These are phyloP conservation scores for Gnathonemus longibarbis DNA, from an alignment of 2,113 vertebrate genomes.

Conservation along the genomic window DNA sequence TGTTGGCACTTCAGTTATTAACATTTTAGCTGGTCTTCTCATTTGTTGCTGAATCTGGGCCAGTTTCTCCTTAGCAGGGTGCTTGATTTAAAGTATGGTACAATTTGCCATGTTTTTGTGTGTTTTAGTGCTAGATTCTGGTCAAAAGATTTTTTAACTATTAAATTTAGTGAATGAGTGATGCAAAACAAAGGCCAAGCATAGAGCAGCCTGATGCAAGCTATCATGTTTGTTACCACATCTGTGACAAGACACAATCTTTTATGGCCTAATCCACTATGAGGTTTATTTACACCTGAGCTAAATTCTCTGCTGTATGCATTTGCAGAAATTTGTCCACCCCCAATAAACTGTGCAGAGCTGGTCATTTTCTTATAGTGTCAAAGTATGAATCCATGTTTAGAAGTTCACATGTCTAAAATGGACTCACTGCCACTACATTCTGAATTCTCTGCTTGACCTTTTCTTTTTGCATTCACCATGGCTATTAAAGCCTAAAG, in stretches of 20 bases:
- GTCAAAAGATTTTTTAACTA: not conserved
- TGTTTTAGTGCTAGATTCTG: not conserved
- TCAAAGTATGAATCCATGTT: not conserved
- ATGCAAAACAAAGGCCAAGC: not conserved
- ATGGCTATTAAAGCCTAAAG: not conserved
- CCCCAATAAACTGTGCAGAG: not conserved
- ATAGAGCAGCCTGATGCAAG: not conserved
- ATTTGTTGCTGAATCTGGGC: not conserved
- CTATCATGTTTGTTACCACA: not conserved
- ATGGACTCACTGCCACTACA: not conserved
- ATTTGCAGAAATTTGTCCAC: not conserved
- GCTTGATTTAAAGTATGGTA: constrained; percentile 16
- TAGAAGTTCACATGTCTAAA: not conserved
- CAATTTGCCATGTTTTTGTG: constrained; percentile 16
- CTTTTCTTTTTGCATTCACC: not conserved
- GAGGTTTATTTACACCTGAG: not conserved
- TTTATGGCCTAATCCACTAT: not conserved
- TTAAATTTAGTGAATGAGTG: not conserved
- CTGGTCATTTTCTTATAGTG: not conserved
- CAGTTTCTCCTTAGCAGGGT: constrained; percentile 10
- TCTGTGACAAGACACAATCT: not conserved
- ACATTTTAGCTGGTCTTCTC: not conserved
- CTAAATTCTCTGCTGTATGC: not conserved
- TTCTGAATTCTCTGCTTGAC: not conserved
- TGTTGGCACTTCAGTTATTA: not conserved